These are phyloP conservation scores for Synergus itoensis DNA, from an alignment of 2,888 invertebrate genomes.

Conservation along the genomic window DNA sequence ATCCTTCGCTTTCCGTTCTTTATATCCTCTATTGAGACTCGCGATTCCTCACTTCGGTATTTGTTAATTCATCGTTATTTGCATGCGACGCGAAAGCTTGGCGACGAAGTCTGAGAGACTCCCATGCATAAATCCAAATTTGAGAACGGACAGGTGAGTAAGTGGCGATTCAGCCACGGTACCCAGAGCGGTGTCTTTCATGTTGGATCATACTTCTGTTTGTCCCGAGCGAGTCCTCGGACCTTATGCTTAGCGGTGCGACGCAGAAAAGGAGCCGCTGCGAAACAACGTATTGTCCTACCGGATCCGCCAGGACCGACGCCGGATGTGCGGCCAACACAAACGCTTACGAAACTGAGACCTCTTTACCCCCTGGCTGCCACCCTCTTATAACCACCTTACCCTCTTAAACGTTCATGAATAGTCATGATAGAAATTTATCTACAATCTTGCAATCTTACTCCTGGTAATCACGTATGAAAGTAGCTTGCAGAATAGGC, in stretches of 20 bases:
- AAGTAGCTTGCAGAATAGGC: neutral
- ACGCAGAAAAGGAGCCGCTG: constrained; percentile 62
- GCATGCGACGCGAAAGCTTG: constrained; percentile 67
- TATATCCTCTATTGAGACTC: neutral
- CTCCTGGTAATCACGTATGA: constrained; percentile 17
- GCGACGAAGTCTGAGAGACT: constrained; percentile 50
- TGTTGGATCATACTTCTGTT: constrained; percentile 75
- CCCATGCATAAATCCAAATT: constrained; percentile 72
- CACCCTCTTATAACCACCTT: constrained; percentile 36
- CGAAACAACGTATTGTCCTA: constrained; percentile 62
- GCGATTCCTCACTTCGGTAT: neutral
- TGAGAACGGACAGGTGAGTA: constrained; percentile 65
- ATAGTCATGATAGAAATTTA: constrained; percentile 46
- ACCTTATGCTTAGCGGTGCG: constrained; percentile 56
- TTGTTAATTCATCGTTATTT: constrained; percentile 53
- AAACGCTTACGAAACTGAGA: constrained; percentile 55
- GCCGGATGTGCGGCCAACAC: constrained; percentile 66
- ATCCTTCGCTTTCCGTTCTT: too few relatives aligned
- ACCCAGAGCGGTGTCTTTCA: constrained; percentile 69
- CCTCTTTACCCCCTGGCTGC: constrained; percentile 33
- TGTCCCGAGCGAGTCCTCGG: constrained; percentile 65
- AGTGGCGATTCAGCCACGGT: constrained; percentile 49
- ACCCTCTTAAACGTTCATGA: constrained; percentile 44
- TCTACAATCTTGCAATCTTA: constrained; percentile 37
- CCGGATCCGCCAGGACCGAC: constrained; percentile 61